Conservation (phyloP, 2,888 invertebrate genomes). For the Chrysolina oricalcia region DNA sequence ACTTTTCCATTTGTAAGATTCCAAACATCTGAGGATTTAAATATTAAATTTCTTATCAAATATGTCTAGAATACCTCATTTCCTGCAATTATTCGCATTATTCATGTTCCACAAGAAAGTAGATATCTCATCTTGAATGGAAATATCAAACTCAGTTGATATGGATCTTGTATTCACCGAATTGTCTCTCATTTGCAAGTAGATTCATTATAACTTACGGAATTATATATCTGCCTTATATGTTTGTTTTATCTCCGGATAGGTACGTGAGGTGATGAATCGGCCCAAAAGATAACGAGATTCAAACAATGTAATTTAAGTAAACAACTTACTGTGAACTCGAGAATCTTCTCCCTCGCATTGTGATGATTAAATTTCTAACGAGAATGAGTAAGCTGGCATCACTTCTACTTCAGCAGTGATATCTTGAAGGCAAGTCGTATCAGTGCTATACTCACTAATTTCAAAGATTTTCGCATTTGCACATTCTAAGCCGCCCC, state of each 20-base stretch:
- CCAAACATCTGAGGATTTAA: too few species aligned
- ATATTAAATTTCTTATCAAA: too few species aligned
- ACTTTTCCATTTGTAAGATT: too few species aligned
- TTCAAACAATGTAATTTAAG: constrained; percentile 19
- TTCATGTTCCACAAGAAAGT: too few species aligned
- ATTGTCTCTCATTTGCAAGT: neutral
- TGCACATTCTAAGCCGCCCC: neutral
- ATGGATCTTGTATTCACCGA: neutral
- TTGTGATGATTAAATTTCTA: constrained; percentile 13
- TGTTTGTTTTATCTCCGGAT: neutral
- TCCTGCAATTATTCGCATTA: too few species aligned
- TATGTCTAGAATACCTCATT: too few species aligned
- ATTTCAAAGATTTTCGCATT: neutral
- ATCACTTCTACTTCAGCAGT: neutral
- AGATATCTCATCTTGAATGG: too few species aligned
- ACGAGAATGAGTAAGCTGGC: neutral
- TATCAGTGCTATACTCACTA: neutral
- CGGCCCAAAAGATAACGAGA: constrained; percentile 8
- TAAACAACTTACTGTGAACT: constrained; percentile 21
- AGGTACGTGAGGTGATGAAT: constrained; percentile 14
- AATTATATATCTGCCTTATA: neutral
- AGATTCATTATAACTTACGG: neutral
- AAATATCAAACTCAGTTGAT: neutral
- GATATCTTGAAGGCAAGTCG: neutral
- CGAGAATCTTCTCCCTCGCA: constrained; percentile 8